Base-by-base conservation (phyloP, 2,888 invertebrate genomes). In the Pammene aurita region DNA sequence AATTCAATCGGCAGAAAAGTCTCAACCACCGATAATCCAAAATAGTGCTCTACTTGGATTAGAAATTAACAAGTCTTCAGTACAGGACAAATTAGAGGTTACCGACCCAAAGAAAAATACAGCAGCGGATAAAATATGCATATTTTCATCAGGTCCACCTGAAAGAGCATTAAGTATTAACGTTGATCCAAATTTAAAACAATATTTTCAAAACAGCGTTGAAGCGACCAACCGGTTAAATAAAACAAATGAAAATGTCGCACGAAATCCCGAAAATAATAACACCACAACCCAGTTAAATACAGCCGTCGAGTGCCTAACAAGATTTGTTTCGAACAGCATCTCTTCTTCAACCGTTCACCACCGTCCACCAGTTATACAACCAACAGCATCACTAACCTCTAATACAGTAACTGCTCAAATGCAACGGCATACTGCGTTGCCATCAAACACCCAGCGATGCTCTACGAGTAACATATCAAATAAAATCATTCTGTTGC, bases 101-200 rank as follows among this genome's bases (percentile, higher is more conserved):
- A 44, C 13, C 46, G 56, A 48, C 11, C 0, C n/a, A 34, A 50
- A 46, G 34, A 18, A 16, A 34, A 52, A n/a, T 55, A 18, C 44
- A 14, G 52, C 44, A 16, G 13, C 2, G 5, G 38, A 67, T 14
- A 55, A 34, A 35, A 11, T 64, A n/a, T 69, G 68, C 26, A 64
- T 64, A 38, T 69, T 69, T 54, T 69, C 68, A 13, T 26, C 54
- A 26, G 68, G 68, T 16, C 50, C 58, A 13, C 46, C 57, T 0
- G 68, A 64, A 46, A 58, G 26, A 13, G 64, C 64, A 54, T 38
- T 69, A 10, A 64, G 58, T 14, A 69, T 69, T 44, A 46, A 57
- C 7, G 11, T 69, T 11, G 58, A 69, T 26, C 52, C 52, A 7
- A 42, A 5, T 46, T 18, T 64, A 7, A 52, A 42, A 35, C 11